Conservation (phyloP, 2,113 vertebrate genomes). For the Chloebia gouldiae region DNA sequence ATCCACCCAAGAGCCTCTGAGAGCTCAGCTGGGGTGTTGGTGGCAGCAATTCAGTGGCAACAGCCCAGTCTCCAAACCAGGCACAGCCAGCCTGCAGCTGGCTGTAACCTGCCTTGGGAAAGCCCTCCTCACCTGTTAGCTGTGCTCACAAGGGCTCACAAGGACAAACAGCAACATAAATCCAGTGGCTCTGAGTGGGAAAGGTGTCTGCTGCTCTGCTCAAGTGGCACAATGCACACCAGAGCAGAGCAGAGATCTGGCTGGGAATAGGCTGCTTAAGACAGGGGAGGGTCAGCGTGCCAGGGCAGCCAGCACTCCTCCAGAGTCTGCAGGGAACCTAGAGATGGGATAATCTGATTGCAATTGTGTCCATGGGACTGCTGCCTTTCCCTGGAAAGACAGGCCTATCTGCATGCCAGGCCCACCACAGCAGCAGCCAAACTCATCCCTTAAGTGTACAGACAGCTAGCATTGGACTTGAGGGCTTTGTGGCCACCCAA, state of each 20-base stretch:
- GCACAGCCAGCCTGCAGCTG: accelerated
- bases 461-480: accelerated
- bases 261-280: background rate
- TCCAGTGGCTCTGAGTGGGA: background rate
- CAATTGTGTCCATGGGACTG: background rate
- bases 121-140: background rate
- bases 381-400: background rate
- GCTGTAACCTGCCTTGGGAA: background rate
- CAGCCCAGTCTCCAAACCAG: background rate
- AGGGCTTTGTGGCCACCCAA: background rate
- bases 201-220: background rate
- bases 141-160: background rate
- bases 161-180: background rate
- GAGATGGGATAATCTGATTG: background rate
- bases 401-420: background rate
- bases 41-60: background rate
- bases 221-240: background rate
- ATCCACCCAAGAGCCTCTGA: background rate
- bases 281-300: background rate
- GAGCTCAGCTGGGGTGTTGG: background rate
- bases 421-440: background rate
- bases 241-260: background rate
- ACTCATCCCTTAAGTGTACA: background rate
- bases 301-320: background rate
- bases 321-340: background rate